Evolutionary conservation across 1,140 invertebrate genomes (phyloP).

Genomic region (Hermatobates lingyangjiaoensis): DNA sequence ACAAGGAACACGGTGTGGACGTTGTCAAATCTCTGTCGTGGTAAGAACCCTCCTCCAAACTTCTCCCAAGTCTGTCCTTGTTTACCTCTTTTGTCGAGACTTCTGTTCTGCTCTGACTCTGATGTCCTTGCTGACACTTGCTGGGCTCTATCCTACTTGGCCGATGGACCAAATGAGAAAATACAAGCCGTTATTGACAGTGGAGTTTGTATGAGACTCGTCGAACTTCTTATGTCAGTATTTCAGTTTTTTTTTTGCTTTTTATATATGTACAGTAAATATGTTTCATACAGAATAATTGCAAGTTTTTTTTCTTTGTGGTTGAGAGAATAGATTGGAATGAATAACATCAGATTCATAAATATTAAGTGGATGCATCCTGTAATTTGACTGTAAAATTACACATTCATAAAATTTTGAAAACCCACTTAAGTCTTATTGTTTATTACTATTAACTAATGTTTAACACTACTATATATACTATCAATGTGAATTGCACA

Average conservation of each 20-base stretch:
- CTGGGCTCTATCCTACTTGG: slow-evolving; percentile 87
- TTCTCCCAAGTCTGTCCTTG: slow-evolving; percentile 62
- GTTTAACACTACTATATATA: too few species aligned
- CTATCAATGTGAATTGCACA: too few species aligned
- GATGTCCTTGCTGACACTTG: slow-evolving; percentile 90
- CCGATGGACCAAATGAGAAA: slow-evolving; percentile 94
- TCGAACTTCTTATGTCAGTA: slow-evolving; percentile 80
- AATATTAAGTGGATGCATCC: too few species aligned
- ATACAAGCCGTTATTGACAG: slow-evolving; percentile 95
- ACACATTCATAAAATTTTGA: too few species aligned
- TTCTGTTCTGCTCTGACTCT: slow-evolving; percentile 74
- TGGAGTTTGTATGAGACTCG: slow-evolving; percentile 80
- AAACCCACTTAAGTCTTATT: too few species aligned
- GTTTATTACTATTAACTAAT: too few species aligned
- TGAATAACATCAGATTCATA: too few species aligned
- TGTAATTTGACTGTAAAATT: too few species aligned
- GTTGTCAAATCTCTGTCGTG: slow-evolving; percentile 86
- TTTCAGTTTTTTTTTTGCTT: slow-evolving; percentile 1
- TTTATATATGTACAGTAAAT: too few species aligned
- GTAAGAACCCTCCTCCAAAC: slow-evolving; percentile 89
- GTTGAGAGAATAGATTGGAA: too few species aligned
- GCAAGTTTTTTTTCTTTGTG: too few species aligned
- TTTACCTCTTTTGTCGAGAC: slow-evolving; percentile 65
- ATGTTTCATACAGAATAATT: too few species aligned
- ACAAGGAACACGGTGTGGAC: slow-evolving; percentile 96